Percentiles rank a stretch among this genome's conserved stretches.
Evolutionary conservation across 1,140 invertebrate species (phyloP).

Genomic region (Panagrolaimus sp.): DNA sequence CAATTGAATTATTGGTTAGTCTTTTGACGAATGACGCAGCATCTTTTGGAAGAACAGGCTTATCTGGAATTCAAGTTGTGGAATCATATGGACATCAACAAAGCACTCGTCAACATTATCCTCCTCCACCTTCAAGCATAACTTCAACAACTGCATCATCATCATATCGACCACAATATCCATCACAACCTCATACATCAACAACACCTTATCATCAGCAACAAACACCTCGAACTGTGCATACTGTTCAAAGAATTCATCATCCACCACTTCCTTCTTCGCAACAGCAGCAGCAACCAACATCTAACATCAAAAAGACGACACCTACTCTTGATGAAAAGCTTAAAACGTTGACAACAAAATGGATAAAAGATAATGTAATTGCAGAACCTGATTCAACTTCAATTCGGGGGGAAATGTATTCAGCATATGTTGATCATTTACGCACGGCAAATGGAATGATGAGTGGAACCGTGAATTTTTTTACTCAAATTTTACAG

Average conservation of each 20-base stretch:
- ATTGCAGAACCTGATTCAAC: slow-evolving; percentile 14
- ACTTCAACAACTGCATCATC: background rate
- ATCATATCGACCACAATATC: slow-evolving; percentile 2
- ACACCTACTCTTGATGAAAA: slow-evolving; percentile 27
- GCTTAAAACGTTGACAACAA: slow-evolving; percentile 25
- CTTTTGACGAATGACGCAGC: slow-evolving; percentile 71
- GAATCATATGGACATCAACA: slow-evolving; percentile 70
- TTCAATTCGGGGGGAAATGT: slow-evolving; percentile 34
- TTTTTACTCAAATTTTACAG: slow-evolving; percentile 42
- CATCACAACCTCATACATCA: background rate
- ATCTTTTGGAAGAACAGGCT: slow-evolving; percentile 86
- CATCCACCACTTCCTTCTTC: slow-evolving; percentile 58
- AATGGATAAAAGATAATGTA: slow-evolving; percentile 43
- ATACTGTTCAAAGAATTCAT: slow-evolving; percentile 10
- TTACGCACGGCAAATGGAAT: slow-evolving; percentile 34
- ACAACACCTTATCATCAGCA: background rate
- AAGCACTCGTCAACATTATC: slow-evolving; percentile 27
- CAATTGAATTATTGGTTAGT: slow-evolving; percentile 66
- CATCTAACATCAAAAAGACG: slow-evolving; percentile 17
- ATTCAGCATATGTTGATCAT: slow-evolving; percentile 50
- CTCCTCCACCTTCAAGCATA: slow-evolving; percentile 40
- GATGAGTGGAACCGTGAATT: slow-evolving; percentile 28
- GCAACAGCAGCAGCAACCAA: slow-evolving; percentile 19
- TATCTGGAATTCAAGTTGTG: slow-evolving; percentile 88
- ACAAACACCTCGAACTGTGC: no score